Base-by-base conservation (phyloP, 2,113 vertebrate species). In the Dasyornis broadbenti region DNA sequence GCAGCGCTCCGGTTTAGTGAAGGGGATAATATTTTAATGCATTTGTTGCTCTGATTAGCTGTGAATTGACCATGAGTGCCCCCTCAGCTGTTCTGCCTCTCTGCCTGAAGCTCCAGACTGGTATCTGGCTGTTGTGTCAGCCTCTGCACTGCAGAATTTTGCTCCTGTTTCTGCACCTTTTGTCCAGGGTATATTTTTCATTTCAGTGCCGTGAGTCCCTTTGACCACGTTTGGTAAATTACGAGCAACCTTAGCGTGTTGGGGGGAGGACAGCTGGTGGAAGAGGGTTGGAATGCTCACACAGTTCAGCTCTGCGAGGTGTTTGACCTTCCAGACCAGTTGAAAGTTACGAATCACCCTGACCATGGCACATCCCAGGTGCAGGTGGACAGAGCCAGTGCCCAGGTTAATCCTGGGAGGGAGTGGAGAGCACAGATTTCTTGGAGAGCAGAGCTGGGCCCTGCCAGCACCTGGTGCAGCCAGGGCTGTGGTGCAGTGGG, bases 31-130 rank as follows among this genome's bases (percentile, higher is more conserved):
- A 5, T 72, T 79, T 66, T 42, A 47, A 56, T 56, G 63, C 3
- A 1, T 54, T 76, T 71, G 4, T 70, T 47, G 76, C 44, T 31
- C 70, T 63, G 28, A 4, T 24, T 9, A 71, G 18, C 22, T 21
- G 3, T 7, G 31, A 10, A 28, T 5, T 12, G 54, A 17, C 19
- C 0, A 0, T 22, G 18, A 82, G 49, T 39, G 44, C 11, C 35
- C 39, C 77, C 71, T 81, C 23, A 30, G 73, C 28, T 82, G 57
- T 47, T 76, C 61, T 44, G 50, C 13, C 11, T 37, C 76, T 69
- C 50, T 82, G 75, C 61, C 47, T 75, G 75, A 40, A 85, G 52
- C 70, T 78, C 5, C 47, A 53, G 44, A 3, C 42, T 40, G 6
- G 3, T 21, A 0, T 44, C 61, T 91, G 52, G 20, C 66, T 56